These are phyloP conservation scores for Steatocranus sp. DNA, from an alignment of 2,797 vertebrate species.

Conservation along the genomic window DNA sequence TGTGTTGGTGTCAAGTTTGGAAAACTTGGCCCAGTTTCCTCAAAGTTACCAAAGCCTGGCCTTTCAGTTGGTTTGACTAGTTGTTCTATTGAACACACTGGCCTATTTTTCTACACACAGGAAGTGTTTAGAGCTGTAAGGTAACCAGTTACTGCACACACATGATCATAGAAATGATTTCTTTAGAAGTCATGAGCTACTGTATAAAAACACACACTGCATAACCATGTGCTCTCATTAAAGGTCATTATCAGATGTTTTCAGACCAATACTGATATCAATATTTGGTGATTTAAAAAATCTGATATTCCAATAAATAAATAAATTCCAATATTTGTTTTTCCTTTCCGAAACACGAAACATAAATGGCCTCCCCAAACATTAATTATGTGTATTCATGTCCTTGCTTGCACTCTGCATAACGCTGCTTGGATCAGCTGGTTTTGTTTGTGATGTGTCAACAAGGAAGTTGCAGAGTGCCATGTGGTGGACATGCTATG, in stretches of 20 bases:
- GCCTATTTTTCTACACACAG: background rate
- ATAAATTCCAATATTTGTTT: background rate
- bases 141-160: background rate
- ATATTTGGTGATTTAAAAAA: background rate
- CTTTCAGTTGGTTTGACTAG: background rate
- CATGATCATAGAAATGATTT: background rate
- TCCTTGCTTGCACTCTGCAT: background rate
- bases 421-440: background rate
- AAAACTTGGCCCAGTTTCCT: slow-evolving; percentile 1
- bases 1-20: background rate
- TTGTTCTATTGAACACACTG: background rate
- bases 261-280: background rate
- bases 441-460: background rate
- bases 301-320: background rate
- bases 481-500: background rate
- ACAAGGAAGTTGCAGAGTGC: background rate
- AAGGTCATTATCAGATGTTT: background rate
- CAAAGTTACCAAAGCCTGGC: background rate
- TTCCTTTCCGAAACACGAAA: background rate
- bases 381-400: background rate
- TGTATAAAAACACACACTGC: background rate
- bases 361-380: background rate
- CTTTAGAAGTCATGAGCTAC: background rate
- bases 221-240: background rate
- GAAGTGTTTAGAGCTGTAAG: background rate